Conservation (phyloP, 2,888 invertebrate species). For the Pristionchus entomophagus region DNA sequence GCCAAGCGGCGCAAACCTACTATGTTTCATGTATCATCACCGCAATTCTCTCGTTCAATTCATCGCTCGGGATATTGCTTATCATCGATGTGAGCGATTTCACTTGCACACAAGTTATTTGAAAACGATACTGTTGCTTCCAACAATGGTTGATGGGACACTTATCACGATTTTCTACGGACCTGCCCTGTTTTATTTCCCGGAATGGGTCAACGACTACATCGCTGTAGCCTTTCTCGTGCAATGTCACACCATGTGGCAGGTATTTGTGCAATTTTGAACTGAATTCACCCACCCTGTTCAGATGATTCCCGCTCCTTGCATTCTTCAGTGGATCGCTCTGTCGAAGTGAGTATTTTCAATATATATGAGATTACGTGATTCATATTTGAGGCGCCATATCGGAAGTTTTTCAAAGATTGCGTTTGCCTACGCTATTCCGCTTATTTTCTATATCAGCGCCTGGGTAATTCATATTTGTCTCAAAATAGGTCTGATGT, state of each 20-base stretch:
- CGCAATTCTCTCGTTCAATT: neutral
- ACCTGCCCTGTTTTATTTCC: neutral
- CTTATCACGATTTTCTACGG: neutral
- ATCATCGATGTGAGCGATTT: neutral
- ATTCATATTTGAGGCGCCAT: neutral
- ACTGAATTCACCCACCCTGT: neutral
- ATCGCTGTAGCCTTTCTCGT: neutral
- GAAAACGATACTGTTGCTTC: neutral
- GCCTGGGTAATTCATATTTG: neutral
- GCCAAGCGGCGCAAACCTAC: neutral
- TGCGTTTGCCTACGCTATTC: neutral
- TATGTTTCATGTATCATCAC: neutral
- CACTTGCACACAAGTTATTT: no score
- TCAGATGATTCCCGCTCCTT: neutral
- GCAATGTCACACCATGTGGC: neutral
- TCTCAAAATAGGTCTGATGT: neutral
- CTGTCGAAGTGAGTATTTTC: neutral
- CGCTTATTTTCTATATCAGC: neutral
- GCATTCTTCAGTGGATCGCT: neutral
- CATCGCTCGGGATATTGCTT: neutral
- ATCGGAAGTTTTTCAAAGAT: neutral
- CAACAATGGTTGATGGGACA: neutral
- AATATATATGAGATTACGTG: neutral
- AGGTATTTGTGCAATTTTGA: neutral
- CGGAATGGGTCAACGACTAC: neutral